Percentiles rank a stretch among this genome's conserved stretches.
Evolutionary conservation across 1,140 invertebrate species (phyloP).

Genomic region (Polyergus mexicanus): DNA sequence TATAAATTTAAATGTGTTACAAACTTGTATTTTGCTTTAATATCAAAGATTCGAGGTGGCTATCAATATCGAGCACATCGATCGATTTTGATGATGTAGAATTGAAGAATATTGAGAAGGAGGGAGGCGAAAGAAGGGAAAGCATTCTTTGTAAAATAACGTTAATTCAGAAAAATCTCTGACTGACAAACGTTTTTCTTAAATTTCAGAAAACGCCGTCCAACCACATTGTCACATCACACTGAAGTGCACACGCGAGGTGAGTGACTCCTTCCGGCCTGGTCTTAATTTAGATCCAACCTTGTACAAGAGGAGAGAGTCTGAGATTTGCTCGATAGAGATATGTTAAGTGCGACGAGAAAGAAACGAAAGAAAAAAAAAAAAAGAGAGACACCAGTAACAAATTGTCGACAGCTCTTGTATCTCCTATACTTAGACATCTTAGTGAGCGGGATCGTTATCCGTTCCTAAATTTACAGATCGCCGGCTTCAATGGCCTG

Average conservation of each 20-base stretch:
- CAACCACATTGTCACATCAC: slow-evolving; percentile 97
- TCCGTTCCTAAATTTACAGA: slow-evolving; percentile 87
- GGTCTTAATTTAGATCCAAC: slow-evolving; percentile 79
- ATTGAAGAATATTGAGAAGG: not conserved
- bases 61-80: not conserved
- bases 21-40: slow-evolving; percentile 15
- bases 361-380: slow-evolving; percentile 33
- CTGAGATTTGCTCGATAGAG: slow-evolving; percentile 66
- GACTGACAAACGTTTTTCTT: slow-evolving; percentile 7
- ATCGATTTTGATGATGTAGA: not conserved
- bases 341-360: slow-evolving; percentile 30
- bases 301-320: slow-evolving; percentile 70
- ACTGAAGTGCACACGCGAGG: slow-evolving; percentile 95
- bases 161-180: not conserved
- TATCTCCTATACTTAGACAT: slow-evolving; percentile 56
- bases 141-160: not conserved
- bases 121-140: too few relatives aligned
- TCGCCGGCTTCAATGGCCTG: slow-evolving; percentile 97
- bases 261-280: slow-evolving; percentile 86
- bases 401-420: slow-evolving; percentile 42
- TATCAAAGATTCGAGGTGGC: not conserved
- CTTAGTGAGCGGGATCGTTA: slow-evolving; percentile 3
- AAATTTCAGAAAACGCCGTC: slow-evolving; percentile 87
- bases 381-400: slow-evolving; percentile 31
- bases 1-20: slow-evolving; percentile 34